phyloP scores from a whole-genome alignment of 2,888 invertebrate genomes.

The Apocheima hispidaria region DNA sequence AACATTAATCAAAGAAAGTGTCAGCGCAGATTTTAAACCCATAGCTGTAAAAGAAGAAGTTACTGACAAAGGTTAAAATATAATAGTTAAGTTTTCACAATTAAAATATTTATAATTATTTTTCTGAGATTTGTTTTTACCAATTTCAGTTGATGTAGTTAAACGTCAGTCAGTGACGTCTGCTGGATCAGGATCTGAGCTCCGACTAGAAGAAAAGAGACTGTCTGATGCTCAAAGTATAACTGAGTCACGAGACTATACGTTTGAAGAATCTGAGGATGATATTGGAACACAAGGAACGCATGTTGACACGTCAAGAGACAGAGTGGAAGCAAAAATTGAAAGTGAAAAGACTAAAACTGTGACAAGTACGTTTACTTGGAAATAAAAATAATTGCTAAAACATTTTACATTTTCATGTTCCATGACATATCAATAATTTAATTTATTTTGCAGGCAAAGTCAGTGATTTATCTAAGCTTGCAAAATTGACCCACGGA shows the following conservation, averaged over 20 bases:
- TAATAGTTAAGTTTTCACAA: not conserved
- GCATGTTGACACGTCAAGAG: slow-evolving; percentile 70
- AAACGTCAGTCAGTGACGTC: slow-evolving; percentile 82
- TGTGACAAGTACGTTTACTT: slow-evolving; percentile 50
- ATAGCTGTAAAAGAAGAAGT: slow-evolving; percentile 59
- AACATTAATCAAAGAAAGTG: slow-evolving; percentile 52
- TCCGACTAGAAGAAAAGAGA: slow-evolving; percentile 80
- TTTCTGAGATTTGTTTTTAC: slow-evolving; percentile 3
- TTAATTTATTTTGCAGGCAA: slow-evolving; percentile 58
- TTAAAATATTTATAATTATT: not conserved
- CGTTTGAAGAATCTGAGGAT: slow-evolving; percentile 84
- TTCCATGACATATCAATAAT: too few relatives aligned
- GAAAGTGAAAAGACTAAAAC: slow-evolving; percentile 65
- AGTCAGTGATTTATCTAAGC: slow-evolving; percentile 61
- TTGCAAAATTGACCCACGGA: slow-evolving; percentile 74
- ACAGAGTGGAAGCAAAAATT: slow-evolving; percentile 62
- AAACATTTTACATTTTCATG: not conserved
- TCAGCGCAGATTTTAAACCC: slow-evolving; percentile 56
- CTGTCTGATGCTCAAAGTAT: slow-evolving; percentile 81
- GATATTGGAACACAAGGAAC: slow-evolving; percentile 80
- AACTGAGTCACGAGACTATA: slow-evolving; percentile 82
- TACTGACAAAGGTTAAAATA: slow-evolving; percentile 61
- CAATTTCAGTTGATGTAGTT: slow-evolving; percentile 60
- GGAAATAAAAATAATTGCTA: not conserved
- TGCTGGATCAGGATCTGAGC: slow-evolving; percentile 78